Evolutionary conservation across 2,797 vertebrate genomes (phyloP).

Genomic region (Oreochromis grahami): DNA sequence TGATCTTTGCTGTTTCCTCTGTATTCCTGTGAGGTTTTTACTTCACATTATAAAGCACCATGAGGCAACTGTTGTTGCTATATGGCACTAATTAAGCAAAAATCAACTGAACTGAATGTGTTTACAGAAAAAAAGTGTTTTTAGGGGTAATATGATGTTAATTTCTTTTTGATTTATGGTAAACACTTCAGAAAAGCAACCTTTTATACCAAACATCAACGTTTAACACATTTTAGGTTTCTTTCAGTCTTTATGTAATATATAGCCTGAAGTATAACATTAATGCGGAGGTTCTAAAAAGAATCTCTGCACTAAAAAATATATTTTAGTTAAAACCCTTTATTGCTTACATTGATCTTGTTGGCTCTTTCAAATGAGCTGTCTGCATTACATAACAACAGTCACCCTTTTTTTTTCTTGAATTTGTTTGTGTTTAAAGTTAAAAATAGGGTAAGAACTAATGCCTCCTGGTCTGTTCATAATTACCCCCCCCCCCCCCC

Average conservation of each 20-base stretch:
- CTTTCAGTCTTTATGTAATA: neutral
- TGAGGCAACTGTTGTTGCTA: fast-evolving
- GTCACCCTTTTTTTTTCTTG: neutral
- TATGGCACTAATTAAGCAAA: neutral
- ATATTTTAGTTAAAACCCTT: neutral
- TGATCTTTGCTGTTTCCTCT: neutral
- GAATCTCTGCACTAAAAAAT: neutral
- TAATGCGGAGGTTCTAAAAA: neutral
- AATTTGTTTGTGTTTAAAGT: neutral
- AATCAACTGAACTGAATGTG: fast-evolving
- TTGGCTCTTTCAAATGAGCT: neutral
- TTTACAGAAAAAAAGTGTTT: neutral
- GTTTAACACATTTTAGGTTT: neutral
- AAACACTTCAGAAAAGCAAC: neutral
- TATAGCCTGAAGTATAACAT: fast-evolving
- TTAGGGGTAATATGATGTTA: neutral
- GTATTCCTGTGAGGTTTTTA: neutral
- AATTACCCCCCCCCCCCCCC: fast-evolving
- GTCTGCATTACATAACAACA: neutral
- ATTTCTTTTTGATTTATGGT: neutral
- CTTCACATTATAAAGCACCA: neutral
- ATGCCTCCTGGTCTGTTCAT: neutral
- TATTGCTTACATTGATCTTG: neutral
- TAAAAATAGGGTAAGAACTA: neutral
- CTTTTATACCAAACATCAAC: neutral